Percentiles rank a stretch among this genome's conserved stretches.
phyloP scores from a whole-genome alignment of 1,140 invertebrate species.

The Pemphigus obesinymphae region DNA sequence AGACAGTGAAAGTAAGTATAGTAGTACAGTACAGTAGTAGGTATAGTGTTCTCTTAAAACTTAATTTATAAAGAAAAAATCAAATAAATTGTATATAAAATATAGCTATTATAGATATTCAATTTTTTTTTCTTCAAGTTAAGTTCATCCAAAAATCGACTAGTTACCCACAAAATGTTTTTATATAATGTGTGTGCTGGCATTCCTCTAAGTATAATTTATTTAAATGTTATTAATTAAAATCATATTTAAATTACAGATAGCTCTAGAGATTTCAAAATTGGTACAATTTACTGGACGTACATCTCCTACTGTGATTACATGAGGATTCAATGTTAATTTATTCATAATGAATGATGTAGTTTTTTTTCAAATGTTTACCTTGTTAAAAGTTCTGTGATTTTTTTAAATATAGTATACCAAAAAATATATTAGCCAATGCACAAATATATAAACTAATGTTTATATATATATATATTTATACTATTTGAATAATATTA shows the following conservation, averaged over 20 bases:
- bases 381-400: conserved; percentile 31
- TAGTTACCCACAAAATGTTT: too few species aligned
- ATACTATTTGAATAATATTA: neutral
- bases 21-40: too few species aligned
- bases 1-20: too few species aligned
- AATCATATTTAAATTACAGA: conserved; percentile 25
- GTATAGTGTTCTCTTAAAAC: too few species aligned
- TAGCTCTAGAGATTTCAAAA: conserved; percentile 81
- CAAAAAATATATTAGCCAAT: neutral
- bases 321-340: conserved; percentile 59
- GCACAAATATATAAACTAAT: neutral
- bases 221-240: neutral
- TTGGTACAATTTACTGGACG: conserved; percentile 81
- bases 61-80: too few species aligned
- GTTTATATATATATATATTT: neutral
- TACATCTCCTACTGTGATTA: conserved; percentile 91
- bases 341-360: neutral
- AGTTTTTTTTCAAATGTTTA: neutral
- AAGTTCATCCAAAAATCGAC: too few species aligned
- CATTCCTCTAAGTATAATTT: neutral
- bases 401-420: conserved; percentile 6
- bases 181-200: too few species aligned
- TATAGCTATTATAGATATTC: too few species aligned
- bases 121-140: too few species aligned
- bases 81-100: too few species aligned